Evolutionary conservation across 2,113 vertebrate genomes (phyloP).

Genomic region (Actenoides lindsayi): DNA sequence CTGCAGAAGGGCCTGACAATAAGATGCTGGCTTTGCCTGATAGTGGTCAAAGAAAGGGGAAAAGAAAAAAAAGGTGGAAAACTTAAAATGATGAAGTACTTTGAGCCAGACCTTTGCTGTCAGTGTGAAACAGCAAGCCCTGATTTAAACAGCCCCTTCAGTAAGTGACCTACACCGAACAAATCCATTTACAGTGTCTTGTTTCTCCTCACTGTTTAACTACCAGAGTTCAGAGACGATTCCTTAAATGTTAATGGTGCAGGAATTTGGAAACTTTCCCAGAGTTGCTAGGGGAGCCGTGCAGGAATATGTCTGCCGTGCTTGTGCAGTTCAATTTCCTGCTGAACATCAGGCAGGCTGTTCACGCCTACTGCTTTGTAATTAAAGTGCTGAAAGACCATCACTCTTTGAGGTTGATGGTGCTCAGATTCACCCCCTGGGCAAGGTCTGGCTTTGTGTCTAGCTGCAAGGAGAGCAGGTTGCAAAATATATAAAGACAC

Average conservation of each 20-base stretch:
- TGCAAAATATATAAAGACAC: not conserved
- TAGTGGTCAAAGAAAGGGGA: not conserved
- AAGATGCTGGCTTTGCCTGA: not conserved
- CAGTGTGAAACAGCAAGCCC: not conserved
- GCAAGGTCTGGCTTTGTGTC: not conserved
- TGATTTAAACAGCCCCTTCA: constrained; percentile 39
- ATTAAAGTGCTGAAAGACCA: constrained; percentile 58
- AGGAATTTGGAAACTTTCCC: constrained; percentile 66
- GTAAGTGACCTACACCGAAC: constrained; percentile 23
- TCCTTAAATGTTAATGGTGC: constrained; percentile 71
- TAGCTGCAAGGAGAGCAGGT: not conserved
- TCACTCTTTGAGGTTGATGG: not conserved
- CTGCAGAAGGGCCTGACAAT: rapidly evolving
- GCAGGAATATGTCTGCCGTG: constrained; percentile 41
- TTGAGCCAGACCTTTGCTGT: constrained; percentile 29
- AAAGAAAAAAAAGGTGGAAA: not conserved
- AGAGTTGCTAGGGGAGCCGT: constrained; percentile 27
- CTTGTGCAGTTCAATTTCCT: constrained; percentile 53
- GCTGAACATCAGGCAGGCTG: constrained; percentile 32
- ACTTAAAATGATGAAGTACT: not conserved
- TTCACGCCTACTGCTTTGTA: constrained; percentile 41
- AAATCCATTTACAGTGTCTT: constrained; percentile 60
- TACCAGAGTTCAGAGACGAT: constrained; percentile 37
- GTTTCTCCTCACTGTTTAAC: constrained; percentile 62
- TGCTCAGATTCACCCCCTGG: not conserved